Percentiles rank a stretch among this genome's conserved stretches.
These are phyloP conservation scores for Phymorhynchus buccinoides DNA, from an alignment of 1,140 invertebrate genomes.

Conservation along the genomic window DNA sequence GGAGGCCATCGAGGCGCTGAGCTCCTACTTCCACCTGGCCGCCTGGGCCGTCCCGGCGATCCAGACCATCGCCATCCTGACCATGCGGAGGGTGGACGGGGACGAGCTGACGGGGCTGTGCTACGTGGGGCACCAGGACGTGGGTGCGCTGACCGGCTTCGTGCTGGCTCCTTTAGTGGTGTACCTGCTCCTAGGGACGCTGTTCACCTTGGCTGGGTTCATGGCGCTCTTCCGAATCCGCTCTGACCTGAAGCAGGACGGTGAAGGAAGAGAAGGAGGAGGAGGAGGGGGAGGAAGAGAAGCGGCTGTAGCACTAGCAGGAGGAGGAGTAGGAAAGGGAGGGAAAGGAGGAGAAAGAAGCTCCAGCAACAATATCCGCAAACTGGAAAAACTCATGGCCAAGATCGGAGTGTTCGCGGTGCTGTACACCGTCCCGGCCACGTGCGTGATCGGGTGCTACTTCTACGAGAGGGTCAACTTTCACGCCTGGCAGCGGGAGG, in stretches of 20 bases:
- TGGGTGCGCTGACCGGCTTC: constrained; percentile 89
- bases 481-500: background rate
- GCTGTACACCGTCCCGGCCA: constrained; percentile 94
- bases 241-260: constrained; percentile 90
- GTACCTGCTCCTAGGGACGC: constrained; percentile 93
- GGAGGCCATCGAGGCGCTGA: constrained; percentile 97
- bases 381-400: constrained; percentile 97
- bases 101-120: constrained; percentile 98
- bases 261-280: constrained; percentile 72
- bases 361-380: constrained; percentile 84
- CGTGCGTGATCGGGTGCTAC: constrained; percentile 91
- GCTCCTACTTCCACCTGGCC: constrained; percentile 96
- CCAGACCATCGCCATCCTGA: constrained; percentile 90
- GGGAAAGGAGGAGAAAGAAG: too few relatives aligned
- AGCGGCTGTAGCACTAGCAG: too few relatives aligned
- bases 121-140: constrained; percentile 94
- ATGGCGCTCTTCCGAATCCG: constrained; percentile 95
- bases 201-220: constrained; percentile 95
- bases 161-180: constrained; percentile 91
- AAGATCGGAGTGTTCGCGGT: constrained; percentile 90
- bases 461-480: constrained; percentile 77
- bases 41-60: constrained; percentile 95
- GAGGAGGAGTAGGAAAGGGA: too few relatives aligned
- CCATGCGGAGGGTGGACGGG: constrained; percentile 96
- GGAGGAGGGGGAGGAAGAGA: too few relatives aligned